Conservation (phyloP, 2,888 invertebrate genomes). For the Drosophila kokeensis region DNA sequence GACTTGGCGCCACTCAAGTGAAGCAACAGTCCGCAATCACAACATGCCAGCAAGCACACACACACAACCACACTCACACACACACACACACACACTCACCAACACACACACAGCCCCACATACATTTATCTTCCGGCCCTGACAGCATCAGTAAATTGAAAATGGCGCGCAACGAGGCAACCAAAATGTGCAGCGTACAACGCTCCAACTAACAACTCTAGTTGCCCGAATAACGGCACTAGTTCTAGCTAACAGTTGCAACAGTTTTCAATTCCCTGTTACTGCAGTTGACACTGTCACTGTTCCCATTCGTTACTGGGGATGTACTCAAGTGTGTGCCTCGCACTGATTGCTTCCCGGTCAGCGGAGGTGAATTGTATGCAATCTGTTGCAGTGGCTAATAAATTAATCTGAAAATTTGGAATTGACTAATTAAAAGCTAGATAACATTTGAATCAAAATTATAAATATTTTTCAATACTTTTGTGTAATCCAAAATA, state of each 20-base stretch:
- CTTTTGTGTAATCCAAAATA: not conserved
- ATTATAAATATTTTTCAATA: not conserved
- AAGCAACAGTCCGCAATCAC: conserved; percentile 74
- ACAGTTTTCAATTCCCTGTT: conserved; percentile 61
- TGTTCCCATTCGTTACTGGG: conserved; percentile 2
- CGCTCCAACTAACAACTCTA: conserved; percentile 11
- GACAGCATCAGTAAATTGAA: conserved; percentile 78
- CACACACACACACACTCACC: conserved; percentile 19
- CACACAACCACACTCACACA: conserved; percentile 17
- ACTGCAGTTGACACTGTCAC: conserved; percentile 33
- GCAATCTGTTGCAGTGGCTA: not conserved
- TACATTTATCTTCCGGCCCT: conserved; percentile 73
- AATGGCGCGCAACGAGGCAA: conserved; percentile 57
- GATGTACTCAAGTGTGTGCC: not conserved
- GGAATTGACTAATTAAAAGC: not conserved
- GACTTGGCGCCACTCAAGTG: conserved; percentile 64
- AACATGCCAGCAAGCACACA: conserved; percentile 50
- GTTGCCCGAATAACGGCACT: conserved; percentile 21
- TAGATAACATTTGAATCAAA: not conserved
- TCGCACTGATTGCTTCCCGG: not conserved
- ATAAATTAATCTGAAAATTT: not conserved
- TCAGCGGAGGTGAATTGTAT: not conserved
- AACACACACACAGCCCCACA: conserved; percentile 24
- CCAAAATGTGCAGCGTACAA: conserved; percentile 44
- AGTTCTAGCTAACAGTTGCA: conserved; percentile 21